Conservation (phyloP, 2,113 vertebrate species). For the Calyptomena viridis region DNA sequence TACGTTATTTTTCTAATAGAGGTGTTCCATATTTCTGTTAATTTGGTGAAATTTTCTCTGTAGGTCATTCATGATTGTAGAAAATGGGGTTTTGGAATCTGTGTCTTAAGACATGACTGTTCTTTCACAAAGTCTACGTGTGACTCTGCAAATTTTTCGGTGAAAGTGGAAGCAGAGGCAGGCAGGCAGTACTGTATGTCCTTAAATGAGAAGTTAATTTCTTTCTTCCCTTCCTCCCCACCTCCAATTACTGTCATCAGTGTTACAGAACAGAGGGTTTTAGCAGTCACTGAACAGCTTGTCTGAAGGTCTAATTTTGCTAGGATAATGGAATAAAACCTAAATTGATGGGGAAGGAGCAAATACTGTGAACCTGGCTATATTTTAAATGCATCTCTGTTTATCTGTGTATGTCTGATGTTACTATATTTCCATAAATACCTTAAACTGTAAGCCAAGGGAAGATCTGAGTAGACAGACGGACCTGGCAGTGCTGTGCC, state of each 20-base stretch:
- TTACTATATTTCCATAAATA: background rate
- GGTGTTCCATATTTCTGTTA: background rate
- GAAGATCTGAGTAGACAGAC: background rate
- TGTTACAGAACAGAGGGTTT: background rate
- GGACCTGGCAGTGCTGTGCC: background rate
- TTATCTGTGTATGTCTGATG: background rate
- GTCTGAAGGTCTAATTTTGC: background rate
- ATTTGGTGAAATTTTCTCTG: conserved; percentile 18
- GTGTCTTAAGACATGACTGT: background rate
- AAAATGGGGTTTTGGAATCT: conserved; percentile 16
- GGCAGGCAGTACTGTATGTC: conserved; percentile 1
- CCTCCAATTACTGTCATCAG: background rate
- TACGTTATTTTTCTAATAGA: background rate
- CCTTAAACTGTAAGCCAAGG: background rate
- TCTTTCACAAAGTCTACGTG: background rate
- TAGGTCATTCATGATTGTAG: background rate
- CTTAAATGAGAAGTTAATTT: conserved; percentile 39
- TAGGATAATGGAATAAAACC: background rate
- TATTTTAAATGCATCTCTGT: background rate
- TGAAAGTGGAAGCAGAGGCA: conserved; percentile 7
- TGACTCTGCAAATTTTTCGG: background rate
- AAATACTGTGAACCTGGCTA: background rate
- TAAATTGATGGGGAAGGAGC: background rate
- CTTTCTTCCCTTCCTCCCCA: background rate
- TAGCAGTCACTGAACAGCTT: background rate